Percentiles rank a stretch among this genome's conserved stretches.
phyloP scores from a whole-genome alignment of 2,113 vertebrate genomes.

The Eonycteris spelaea region DNA sequence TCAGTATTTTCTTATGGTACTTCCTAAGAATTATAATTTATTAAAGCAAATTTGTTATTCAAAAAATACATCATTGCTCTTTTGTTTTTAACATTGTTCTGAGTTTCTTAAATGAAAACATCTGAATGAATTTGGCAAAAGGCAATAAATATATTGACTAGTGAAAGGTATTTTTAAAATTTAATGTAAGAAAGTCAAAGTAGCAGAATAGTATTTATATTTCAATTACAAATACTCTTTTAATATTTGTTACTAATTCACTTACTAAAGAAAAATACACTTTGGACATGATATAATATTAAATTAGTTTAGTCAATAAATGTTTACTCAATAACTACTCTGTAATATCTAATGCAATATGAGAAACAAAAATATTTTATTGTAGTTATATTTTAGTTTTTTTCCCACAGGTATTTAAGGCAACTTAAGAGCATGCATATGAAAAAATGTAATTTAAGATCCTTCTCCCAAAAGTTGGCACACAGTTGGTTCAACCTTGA shows the following conservation, averaged over 20 bases:
- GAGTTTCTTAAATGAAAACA: conserved; percentile 25
- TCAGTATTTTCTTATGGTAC: background rate
- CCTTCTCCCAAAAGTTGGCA: too few relatives aligned
- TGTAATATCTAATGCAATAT: background rate
- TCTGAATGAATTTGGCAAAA: background rate
- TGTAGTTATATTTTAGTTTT: background rate
- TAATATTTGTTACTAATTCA: background rate
- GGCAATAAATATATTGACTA: background rate
- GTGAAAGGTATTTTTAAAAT: background rate
- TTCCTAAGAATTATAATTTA: background rate
- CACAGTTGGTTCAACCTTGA: background rate
- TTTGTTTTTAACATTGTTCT: conserved; percentile 27
- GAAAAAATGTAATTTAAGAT: background rate
- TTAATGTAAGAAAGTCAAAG: background rate
- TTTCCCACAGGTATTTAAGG: background rate
- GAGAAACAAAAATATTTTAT: background rate
- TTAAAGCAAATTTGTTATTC: background rate
- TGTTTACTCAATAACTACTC: background rate
- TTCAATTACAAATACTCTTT: background rate
- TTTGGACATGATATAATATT: background rate
- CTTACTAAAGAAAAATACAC: background rate
- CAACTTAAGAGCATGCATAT: background rate
- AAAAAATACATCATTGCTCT: background rate
- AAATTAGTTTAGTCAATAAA: background rate
- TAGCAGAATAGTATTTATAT: background rate